Conservation (phyloP, 1,140 invertebrate species). For the Tetragnatha versicolor region DNA sequence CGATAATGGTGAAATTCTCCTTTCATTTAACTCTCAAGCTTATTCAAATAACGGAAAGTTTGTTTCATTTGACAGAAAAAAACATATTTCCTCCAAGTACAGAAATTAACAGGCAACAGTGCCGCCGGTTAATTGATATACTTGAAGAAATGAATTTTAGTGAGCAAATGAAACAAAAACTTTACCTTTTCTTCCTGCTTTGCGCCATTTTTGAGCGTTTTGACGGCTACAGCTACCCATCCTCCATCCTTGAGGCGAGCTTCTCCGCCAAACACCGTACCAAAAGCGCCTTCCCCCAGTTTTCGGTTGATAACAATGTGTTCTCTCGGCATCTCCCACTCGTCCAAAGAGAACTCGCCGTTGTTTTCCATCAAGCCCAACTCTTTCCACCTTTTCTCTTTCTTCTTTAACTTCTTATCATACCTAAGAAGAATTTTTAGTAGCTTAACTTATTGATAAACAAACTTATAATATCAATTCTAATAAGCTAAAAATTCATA, state of each 20-base stretch:
- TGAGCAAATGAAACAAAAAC: not conserved
- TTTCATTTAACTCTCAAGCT: no score
- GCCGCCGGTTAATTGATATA: no score
- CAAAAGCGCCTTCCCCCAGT: constrained; percentile 88
- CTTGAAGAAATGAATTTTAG: not conserved
- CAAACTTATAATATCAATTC: no score
- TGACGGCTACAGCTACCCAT: constrained; percentile 90
- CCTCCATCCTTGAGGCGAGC: constrained; percentile 72
- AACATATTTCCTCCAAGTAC: no score
- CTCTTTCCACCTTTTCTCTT: constrained; percentile 53
- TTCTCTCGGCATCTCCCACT: constrained; percentile 86
- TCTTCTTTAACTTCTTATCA: constrained; percentile 48
- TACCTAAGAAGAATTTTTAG: constrained; percentile 42
- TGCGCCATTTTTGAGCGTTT: constrained; percentile 84
- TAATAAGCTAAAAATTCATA: no score
- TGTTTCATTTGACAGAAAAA: no score
- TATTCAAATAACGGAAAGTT: no score
- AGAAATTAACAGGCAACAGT: no score
- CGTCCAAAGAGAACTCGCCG: constrained; percentile 70
- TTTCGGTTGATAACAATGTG: constrained; percentile 88
- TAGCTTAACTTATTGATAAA: no score
- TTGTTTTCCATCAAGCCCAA: constrained; percentile 40
- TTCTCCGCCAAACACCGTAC: constrained; percentile 86
- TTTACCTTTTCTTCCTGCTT: constrained; percentile 79
- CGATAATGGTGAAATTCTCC: no score